These are phyloP conservation scores for Macropus fuliginosus DNA, from an alignment of 2,797 vertebrate species.

Conservation along the genomic window DNA sequence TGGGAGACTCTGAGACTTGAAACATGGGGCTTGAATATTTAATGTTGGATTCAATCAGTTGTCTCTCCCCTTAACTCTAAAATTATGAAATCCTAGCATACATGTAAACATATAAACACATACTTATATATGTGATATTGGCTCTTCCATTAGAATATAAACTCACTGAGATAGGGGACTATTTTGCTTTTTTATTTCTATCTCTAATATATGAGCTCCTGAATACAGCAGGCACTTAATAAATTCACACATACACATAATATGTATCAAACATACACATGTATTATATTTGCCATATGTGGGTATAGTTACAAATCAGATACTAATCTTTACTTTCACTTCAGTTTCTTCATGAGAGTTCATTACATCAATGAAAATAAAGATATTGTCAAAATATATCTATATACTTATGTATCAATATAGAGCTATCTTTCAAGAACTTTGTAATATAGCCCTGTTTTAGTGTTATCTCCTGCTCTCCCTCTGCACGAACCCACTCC, in stretches of 20 bases:
- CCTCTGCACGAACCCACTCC: background rate
- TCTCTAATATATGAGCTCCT: background rate
- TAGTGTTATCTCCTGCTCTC: background rate
- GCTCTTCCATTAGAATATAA: background rate
- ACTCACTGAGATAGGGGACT: background rate
- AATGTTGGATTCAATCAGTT: background rate
- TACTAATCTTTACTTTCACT: background rate
- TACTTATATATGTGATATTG: background rate
- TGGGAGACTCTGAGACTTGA: background rate
- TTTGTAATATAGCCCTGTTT: background rate
- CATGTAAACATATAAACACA: background rate
- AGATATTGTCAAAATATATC: background rate
- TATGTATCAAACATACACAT: background rate
- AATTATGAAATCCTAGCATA: background rate
- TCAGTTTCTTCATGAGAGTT: background rate
- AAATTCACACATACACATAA: background rate
- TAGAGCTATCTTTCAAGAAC: background rate
- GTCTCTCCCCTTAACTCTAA: background rate
- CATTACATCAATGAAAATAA: background rate
- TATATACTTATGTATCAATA: background rate
- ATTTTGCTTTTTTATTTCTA: background rate
- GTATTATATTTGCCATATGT: background rate
- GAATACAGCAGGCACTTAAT: background rate
- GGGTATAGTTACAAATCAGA: slow-evolving; percentile 7
- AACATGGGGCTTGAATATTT: background rate